phyloP scores from a whole-genome alignment of 1,140 invertebrate species.

The Drosophila athabasca region DNA sequence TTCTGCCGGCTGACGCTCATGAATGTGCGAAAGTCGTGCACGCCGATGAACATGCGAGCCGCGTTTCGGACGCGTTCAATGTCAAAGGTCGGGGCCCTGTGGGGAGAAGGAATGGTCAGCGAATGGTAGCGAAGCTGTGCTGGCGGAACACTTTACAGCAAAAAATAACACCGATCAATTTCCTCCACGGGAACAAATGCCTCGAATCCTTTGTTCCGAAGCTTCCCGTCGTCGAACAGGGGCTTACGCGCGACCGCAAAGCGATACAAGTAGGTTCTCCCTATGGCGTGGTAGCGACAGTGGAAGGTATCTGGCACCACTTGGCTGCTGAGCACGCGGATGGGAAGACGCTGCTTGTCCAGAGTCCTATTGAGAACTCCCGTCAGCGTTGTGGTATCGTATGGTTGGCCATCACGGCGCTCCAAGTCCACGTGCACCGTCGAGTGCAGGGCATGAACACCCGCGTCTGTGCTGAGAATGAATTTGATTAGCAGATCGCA shows the following conservation, averaged over 20 bases:
- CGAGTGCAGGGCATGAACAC: conserved; percentile 88
- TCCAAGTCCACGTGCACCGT: conserved; percentile 87
- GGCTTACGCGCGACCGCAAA: conserved; percentile 83
- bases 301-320: conserved; percentile 86
- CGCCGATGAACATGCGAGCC: conserved; percentile 86
- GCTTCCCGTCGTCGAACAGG: conserved; percentile 1
- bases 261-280: conserved; percentile 89
- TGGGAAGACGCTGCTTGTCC: conserved; percentile 84
- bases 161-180: conserved; percentile 71
- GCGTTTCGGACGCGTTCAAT: conserved; percentile 85
- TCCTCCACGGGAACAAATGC: conserved; percentile 71
- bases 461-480: conserved; percentile 87
- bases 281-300: conserved; percentile 85
- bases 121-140: accelerated
- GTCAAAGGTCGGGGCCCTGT: conserved; percentile 85
- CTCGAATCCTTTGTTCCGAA: conserved; percentile 60
- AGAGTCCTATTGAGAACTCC: conserved; percentile 86
- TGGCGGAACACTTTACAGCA: conserved; percentile 55
- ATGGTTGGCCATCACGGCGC: conserved; percentile 83
- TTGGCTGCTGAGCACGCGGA: conserved; percentile 85
- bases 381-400: conserved; percentile 84
- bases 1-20: conserved; percentile 83
- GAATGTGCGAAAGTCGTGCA: conserved; percentile 90
- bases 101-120: conserved; percentile 38
- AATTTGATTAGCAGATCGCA: conserved; percentile 7